These are phyloP conservation scores for Rhamnusium bicolor DNA, from an alignment of 2,888 invertebrate genomes.

Conservation along the genomic window DNA sequence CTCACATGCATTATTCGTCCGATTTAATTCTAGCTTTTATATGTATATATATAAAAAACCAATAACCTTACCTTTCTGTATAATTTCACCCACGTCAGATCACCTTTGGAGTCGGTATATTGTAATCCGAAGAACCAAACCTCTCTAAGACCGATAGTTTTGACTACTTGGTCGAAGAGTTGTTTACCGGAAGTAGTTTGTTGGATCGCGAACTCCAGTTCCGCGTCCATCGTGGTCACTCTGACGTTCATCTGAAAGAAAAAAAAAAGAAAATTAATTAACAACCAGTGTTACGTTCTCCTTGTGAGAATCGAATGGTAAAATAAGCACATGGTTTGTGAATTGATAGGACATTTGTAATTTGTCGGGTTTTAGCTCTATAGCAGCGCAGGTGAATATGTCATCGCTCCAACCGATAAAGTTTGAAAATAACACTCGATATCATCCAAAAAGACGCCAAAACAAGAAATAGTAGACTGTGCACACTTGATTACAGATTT, in stretches of 20 bases:
- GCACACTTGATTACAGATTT: too few relatives aligned
- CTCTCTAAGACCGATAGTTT: constrained; percentile 98
- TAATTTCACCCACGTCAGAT: constrained; percentile 98
- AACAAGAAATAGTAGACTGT: too few relatives aligned
- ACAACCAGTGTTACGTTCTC: neutral
- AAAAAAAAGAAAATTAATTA: constrained; percentile 3
- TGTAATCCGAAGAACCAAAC: constrained; percentile 99
- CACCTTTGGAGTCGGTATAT: constrained; percentile 98
- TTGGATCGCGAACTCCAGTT: constrained; percentile 99
- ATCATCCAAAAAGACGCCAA: too few relatives aligned
- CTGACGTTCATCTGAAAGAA: constrained; percentile 94
- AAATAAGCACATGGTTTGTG: too few relatives aligned
- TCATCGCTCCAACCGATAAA: too few relatives aligned
- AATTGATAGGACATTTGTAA: too few relatives aligned
- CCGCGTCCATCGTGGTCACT: constrained; percentile 99
- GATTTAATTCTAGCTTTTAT: neutral
- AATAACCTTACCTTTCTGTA: constrained; percentile 93
- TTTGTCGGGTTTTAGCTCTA: too few relatives aligned
- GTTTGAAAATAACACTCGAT: too few relatives aligned
- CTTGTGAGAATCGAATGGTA: too few relatives aligned
- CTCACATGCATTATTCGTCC: neutral
- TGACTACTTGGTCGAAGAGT: constrained; percentile 99
- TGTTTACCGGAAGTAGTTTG: constrained; percentile 99
- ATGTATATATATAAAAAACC: too few relatives aligned
- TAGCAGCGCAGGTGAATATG: too few relatives aligned